These are phyloP conservation scores for Psittacula derbiana DNA, from an alignment of 2,797 vertebrate genomes.

Conservation along the genomic window DNA sequence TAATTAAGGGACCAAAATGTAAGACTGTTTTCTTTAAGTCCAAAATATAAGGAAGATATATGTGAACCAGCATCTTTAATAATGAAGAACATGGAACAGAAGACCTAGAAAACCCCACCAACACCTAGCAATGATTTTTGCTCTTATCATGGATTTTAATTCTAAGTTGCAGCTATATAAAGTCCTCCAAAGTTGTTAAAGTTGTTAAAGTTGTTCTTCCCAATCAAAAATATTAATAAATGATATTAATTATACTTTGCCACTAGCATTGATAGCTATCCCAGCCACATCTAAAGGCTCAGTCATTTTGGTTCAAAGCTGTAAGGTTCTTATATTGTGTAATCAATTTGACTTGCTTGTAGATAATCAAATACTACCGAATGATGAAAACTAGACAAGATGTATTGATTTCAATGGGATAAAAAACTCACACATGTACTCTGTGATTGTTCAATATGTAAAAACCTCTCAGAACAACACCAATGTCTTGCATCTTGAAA, in stretches of 20 bases:
- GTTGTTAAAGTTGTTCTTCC: not conserved
- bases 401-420: slow-evolving; percentile 4
- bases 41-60: not conserved
- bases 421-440: not conserved
- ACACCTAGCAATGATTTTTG: not conserved
- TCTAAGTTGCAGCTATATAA: not conserved
- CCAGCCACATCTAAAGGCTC: not conserved
- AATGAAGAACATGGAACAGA: not conserved
- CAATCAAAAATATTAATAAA: slow-evolving; percentile 1
- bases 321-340: not conserved
- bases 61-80: not conserved
- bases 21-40: not conserved
- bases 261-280: slow-evolving; percentile 34
- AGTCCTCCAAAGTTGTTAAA: not conserved
- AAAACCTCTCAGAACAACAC: not conserved
- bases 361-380: slow-evolving; percentile 33
- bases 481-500: not conserved
- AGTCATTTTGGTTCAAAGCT: slow-evolving; percentile 34
- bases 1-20: not conserved
- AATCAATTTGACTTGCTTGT: slow-evolving; percentile 48
- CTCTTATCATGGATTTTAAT: not conserved
- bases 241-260: slow-evolving; percentile 33
- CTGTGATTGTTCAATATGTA: not conserved
- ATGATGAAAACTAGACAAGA: not conserved
- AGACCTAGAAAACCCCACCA: not conserved